phyloP scores from a whole-genome alignment of 2,113 vertebrate species.

The Columba janthina region DNA sequence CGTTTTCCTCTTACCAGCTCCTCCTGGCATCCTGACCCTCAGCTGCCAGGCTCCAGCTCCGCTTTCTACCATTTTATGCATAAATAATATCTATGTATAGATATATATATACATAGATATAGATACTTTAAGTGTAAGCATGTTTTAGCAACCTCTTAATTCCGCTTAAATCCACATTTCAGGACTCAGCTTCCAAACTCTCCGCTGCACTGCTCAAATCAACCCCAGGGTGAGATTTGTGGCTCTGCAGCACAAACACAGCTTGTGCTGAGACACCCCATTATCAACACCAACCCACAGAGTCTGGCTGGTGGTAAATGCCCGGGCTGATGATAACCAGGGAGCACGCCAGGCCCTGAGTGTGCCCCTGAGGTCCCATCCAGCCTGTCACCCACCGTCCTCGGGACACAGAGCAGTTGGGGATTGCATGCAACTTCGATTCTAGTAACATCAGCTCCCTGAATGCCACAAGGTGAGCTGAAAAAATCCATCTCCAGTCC shows the following conservation, averaged over 20 bases:
- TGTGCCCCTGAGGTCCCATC: accelerated
- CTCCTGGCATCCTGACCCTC: not conserved
- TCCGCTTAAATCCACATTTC: not conserved
- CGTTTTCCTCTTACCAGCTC: not conserved
- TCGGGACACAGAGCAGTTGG: not conserved
- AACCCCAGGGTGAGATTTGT: not conserved
- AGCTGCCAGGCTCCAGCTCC: not conserved
- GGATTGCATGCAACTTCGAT: not conserved
- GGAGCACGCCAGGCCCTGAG: not conserved
- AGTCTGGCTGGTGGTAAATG: not conserved
- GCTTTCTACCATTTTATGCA: not conserved
- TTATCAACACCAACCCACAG: not conserved
- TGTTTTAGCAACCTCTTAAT: not conserved
- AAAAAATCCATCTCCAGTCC: not conserved
- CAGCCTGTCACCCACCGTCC: not conserved
- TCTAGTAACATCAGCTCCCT: not conserved
- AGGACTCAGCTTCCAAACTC: not conserved
- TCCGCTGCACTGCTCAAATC: not conserved
- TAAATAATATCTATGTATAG: not conserved
- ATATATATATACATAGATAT: not conserved
- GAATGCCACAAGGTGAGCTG: not conserved
- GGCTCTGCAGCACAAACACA: not conserved
- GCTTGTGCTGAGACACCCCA: not conserved
- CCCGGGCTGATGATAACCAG: not conserved
- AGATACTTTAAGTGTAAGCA: not conserved